Conservation (phyloP, 2,888 invertebrate genomes). For the Vanessa cardui region DNA sequence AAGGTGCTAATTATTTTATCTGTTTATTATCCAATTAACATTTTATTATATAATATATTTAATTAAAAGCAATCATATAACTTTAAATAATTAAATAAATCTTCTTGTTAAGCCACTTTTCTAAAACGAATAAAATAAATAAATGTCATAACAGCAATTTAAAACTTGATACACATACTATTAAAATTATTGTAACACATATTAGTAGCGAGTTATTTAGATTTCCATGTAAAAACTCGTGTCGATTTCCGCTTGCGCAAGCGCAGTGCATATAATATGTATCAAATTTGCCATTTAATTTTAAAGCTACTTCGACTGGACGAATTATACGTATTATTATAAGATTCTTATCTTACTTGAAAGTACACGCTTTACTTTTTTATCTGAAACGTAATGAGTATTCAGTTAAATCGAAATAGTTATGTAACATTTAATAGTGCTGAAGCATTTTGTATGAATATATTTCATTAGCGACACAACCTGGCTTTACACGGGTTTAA, state of each 20-base stretch:
- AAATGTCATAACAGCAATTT: conserved; percentile 7
- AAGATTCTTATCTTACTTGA: neutral
- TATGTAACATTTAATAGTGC: too few species aligned
- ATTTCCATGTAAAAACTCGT: conserved; percentile 13
- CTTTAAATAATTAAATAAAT: too few species aligned
- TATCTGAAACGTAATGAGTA: neutral
- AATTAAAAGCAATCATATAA: too few species aligned
- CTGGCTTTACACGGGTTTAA: too few species aligned
- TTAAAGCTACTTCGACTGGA: conserved; percentile 2
- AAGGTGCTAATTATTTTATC: too few species aligned
- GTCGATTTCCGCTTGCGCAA: conserved; percentile 16
- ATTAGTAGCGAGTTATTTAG: neutral
- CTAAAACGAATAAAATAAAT: neutral
- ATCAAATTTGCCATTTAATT: conserved; percentile 12
- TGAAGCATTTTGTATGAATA: neutral
- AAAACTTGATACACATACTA: neutral
- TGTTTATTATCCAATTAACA: too few species aligned
- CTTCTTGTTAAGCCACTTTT: neutral
- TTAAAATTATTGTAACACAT: conserved; percentile 3
- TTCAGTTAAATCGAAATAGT: neutral
- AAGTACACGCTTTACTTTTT: neutral
- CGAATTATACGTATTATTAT: neutral
- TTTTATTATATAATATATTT: too few species aligned
- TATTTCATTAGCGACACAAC: too few species aligned
- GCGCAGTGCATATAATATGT: conserved; percentile 2